phyloP scores from a whole-genome alignment of 2,888 invertebrate genomes.

The Hylaea fasciaria region DNA sequence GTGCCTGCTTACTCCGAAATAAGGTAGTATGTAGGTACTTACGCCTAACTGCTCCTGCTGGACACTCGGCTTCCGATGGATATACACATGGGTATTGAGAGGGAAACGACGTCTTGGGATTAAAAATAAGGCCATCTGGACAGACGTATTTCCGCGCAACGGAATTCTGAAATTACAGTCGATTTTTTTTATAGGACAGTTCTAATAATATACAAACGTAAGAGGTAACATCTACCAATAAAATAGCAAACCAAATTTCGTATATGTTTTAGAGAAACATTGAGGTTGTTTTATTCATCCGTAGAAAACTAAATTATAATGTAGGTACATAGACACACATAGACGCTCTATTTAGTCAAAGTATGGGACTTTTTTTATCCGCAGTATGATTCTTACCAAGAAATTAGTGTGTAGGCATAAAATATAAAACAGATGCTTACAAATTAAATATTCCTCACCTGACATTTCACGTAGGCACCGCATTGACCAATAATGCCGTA shows the following conservation, averaged over 20 bases:
- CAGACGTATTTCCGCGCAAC: conserved; percentile 87
- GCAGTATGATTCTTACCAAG: too few relatives aligned
- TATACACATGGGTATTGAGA: conserved; percentile 89
- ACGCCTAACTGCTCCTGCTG: conserved; percentile 77
- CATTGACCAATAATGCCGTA: conserved; percentile 85
- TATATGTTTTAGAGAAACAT: too few relatives aligned
- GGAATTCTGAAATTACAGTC: conserved; percentile 74
- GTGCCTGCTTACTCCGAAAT: too few relatives aligned
- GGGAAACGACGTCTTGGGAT: conserved; percentile 84
- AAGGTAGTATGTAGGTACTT: conserved; percentile 40
- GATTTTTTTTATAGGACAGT: too few relatives aligned
- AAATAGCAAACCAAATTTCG: too few relatives aligned
- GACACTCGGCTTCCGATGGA: conserved; percentile 90
- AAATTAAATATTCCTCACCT: conserved; percentile 46
- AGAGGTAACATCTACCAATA: too few relatives aligned
- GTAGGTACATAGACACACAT: too few relatives aligned
- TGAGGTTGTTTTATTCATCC: too few relatives aligned
- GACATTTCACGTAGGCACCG: conserved; percentile 88
- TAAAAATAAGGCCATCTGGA: conserved; percentile 90
- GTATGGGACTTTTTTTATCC: too few relatives aligned
- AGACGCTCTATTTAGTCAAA: too few relatives aligned
- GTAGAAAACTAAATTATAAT: background rate
- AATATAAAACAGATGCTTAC: background rate
- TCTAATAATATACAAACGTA: too few relatives aligned
- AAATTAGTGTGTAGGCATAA: too few relatives aligned